Conservation (phyloP, 2,888 invertebrate genomes). For the Trichogramma evanescens region DNA sequence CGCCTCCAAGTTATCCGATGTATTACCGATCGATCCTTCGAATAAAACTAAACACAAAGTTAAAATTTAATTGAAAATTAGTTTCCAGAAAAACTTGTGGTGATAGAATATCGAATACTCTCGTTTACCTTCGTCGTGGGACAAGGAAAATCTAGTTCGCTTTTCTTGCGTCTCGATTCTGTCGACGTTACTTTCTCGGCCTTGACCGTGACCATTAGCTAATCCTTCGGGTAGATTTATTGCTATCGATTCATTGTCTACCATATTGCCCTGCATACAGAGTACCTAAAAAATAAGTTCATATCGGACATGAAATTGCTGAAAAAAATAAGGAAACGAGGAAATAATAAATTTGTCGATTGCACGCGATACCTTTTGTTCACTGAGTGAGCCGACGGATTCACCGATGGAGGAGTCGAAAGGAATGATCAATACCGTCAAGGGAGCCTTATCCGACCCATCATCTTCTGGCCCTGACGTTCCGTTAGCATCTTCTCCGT, state of each 20-base stretch:
- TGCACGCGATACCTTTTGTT: conserved; percentile 53
- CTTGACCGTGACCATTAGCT: conserved; percentile 41
- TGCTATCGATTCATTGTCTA: conserved; percentile 32
- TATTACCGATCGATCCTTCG: conserved; percentile 78
- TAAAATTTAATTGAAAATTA: not conserved
- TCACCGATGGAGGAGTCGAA: conserved; percentile 56
- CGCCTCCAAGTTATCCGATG: conserved; percentile 89
- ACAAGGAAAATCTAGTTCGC: conserved; percentile 64
- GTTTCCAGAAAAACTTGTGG: not conserved
- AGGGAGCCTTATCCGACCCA: conserved; percentile 38
- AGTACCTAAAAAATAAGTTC: conserved; percentile 32
- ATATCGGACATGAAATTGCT: not conserved
- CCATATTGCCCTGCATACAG: conserved; percentile 37
- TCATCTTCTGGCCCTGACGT: conserved; percentile 40
- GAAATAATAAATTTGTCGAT: not conserved
- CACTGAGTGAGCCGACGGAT: conserved; percentile 61
- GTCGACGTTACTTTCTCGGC: conserved; percentile 37
- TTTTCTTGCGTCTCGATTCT: conserved; percentile 46
- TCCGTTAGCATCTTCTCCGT: conserved; percentile 36
- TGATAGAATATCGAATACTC: not conserved
- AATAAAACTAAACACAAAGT: conserved; percentile 35
- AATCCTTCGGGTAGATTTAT: conserved; percentile 37
- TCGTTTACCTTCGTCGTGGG: conserved; percentile 66
- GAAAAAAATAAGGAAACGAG: not conserved
- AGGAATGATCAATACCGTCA: conserved; percentile 64